phyloP scores from a whole-genome alignment of 2,888 invertebrate genomes.

The Ochropleura plecta region DNA sequence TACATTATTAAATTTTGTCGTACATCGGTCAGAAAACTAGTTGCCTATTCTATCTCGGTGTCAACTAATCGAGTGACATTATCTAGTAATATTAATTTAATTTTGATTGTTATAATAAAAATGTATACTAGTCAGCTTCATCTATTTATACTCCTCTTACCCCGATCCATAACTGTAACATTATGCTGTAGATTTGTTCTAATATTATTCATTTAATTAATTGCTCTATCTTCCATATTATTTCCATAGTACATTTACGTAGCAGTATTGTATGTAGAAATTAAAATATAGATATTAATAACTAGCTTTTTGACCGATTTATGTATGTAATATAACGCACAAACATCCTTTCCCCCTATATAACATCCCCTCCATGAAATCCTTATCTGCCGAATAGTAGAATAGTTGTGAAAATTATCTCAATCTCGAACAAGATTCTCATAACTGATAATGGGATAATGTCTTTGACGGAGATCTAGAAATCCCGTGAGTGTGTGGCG shows the following conservation, averaged over 20 bases:
- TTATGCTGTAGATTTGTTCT: conserved; percentile 73
- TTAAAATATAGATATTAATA: conserved; percentile 80
- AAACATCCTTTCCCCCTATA: conserved; percentile 75
- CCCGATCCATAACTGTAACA: conserved; percentile 77
- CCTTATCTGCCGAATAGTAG: conserved; percentile 60
- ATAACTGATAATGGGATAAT: conserved; percentile 66
- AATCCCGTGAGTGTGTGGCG: conserved; percentile 51
- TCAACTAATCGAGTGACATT: conserved; percentile 88
- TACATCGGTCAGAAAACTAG: conserved; percentile 87
- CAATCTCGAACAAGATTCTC: conserved; percentile 62
- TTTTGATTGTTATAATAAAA: conserved; percentile 84
- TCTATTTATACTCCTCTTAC: conserved; percentile 81
- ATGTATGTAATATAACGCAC: conserved; percentile 88
- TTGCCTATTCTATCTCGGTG: conserved; percentile 76
- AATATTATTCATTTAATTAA: conserved; percentile 67
- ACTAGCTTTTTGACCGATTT: conserved; percentile 90
- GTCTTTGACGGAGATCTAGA: conserved; percentile 74
- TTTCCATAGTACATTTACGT: conserved; percentile 73
- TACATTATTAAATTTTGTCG: conserved; percentile 59
- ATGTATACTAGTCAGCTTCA: conserved; percentile 87
- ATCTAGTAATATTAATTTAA: conserved; percentile 90
- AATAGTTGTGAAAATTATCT: conserved; percentile 20
- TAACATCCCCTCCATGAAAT: conserved; percentile 65
- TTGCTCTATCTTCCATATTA: conserved; percentile 73
- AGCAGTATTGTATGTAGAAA: conserved; percentile 80